Evolutionary conservation across 2,888 invertebrate genomes (phyloP).

Genomic region (Vandiemenella viatica): DNA sequence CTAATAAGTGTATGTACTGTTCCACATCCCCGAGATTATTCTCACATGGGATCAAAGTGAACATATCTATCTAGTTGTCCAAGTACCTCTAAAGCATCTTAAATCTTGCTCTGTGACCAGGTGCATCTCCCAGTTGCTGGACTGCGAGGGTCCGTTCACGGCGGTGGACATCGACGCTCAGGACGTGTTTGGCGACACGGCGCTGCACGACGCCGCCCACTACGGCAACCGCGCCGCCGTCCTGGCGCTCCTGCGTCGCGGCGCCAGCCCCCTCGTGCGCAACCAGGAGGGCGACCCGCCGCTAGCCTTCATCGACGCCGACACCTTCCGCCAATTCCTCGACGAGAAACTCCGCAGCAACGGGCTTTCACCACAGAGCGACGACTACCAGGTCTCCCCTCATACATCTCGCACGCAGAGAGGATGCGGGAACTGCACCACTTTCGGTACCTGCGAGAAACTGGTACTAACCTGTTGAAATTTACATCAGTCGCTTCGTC

Average conservation of each 20-base stretch:
- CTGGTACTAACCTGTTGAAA: too few relatives aligned
- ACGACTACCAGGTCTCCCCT: not conserved
- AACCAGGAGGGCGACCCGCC: slow-evolving; percentile 2
- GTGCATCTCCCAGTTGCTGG: not conserved
- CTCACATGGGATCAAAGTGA: too few relatives aligned
- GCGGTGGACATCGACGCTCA: not conserved
- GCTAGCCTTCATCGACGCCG: not conserved
- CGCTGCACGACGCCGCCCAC: slow-evolving; percentile 4
- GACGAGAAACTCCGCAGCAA: not conserved
- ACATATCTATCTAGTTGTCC: too few relatives aligned
- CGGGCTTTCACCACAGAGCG: not conserved
- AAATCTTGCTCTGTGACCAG: not conserved
- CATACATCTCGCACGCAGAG: not conserved
- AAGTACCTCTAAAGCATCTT: too few relatives aligned
- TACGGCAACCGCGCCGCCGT: slow-evolving; percentile 5
- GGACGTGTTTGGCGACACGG: slow-evolving; percentile 5
- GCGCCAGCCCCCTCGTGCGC: not conserved
- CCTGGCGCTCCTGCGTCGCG: slow-evolving; percentile 1
- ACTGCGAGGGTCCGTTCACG: not conserved
- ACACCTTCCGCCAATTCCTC: not conserved
- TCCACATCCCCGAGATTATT: too few relatives aligned
- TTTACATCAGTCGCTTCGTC: too few relatives aligned
- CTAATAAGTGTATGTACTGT: too few relatives aligned
- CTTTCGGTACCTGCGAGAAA: too few relatives aligned
- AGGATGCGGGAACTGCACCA: too few relatives aligned